phyloP scores from a whole-genome alignment of 2,797 vertebrate genomes.

The Melopsittacus undulatus region DNA sequence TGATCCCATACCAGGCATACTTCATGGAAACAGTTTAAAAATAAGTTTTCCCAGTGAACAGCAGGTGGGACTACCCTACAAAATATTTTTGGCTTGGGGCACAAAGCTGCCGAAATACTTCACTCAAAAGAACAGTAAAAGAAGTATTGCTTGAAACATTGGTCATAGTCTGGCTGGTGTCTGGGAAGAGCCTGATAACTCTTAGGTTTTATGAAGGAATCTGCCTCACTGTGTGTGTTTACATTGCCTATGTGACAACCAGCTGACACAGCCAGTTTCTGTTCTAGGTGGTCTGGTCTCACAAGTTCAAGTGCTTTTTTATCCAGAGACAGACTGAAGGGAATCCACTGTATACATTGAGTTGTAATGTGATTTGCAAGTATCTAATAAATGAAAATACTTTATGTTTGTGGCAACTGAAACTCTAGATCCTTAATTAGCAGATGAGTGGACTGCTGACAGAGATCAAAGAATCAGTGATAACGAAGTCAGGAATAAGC shows the following conservation, averaged over 20 bases:
- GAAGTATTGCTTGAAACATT: slow-evolving; percentile 12
- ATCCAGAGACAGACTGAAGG: background rate
- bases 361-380: background rate
- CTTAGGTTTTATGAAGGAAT: background rate
- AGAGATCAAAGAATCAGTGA: background rate
- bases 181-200: slow-evolving; percentile 13
- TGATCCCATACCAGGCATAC: slow-evolving; percentile 63
- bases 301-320: background rate
- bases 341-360: background rate
- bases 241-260: background rate
- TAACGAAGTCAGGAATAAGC: background rate
- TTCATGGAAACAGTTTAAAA: slow-evolving; percentile 69
- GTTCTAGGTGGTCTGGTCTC: slow-evolving; percentile 53
- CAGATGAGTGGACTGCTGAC: background rate
- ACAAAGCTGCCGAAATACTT: slow-evolving; percentile 45
- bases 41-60: slow-evolving; percentile 59
- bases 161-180: slow-evolving; percentile 24
- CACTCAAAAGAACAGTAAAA: slow-evolving; percentile 31
- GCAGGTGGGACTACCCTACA: slow-evolving; percentile 48
- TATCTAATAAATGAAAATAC: background rate
- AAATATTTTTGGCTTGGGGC: slow-evolving; percentile 39
- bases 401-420: background rate
- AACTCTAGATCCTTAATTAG: background rate
- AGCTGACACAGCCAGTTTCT: background rate
- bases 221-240: background rate